Evolutionary conservation across 92 coral and sea anemone species (phyloP).

Genomic region (Plumapathes pennacea): DNA sequence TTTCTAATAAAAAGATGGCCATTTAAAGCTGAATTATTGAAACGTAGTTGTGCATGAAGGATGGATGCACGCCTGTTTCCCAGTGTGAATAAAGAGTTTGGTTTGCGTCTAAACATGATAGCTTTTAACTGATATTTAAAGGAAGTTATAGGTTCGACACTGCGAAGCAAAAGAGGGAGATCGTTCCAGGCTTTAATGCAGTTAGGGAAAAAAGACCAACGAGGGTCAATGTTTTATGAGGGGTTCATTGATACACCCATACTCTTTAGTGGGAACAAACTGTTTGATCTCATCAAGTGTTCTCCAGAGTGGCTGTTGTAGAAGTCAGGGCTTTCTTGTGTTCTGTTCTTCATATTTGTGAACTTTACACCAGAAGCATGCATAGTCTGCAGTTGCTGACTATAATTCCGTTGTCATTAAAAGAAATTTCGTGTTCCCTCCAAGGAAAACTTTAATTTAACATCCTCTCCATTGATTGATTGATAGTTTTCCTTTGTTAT

Average conservation of each 20-base stretch:
- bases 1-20: too few relatives aligned
- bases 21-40: too few relatives aligned
- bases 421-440: slow-evolving; percentile 53
- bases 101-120: too few relatives aligned
- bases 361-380: slow-evolving; percentile 61
- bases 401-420: slow-evolving; percentile 23
- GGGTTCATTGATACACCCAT: slow-evolving; percentile 40
- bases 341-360: slow-evolving; percentile 57
- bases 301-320: slow-evolving; percentile 19
- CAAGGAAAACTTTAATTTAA: slow-evolving; percentile 40
- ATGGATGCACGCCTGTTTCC: too few relatives aligned
- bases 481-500: slow-evolving; percentile 3
- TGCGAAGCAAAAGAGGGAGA: too few relatives aligned
- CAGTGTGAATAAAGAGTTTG: too few relatives aligned
- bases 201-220: too few relatives aligned
- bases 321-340: slow-evolving; percentile 21
- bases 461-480: slow-evolving; percentile 17
- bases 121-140: too few relatives aligned
- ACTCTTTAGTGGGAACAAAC: slow-evolving; percentile 8
- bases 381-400: slow-evolving; percentile 43
- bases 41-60: too few relatives aligned
- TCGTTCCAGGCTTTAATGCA: too few relatives aligned
- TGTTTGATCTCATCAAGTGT: slow-evolving; percentile 28
- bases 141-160: too few relatives aligned
- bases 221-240: too few relatives aligned